Conservation (phyloP, 2,888 invertebrate genomes). For the Geotrupes spiniger region DNA sequence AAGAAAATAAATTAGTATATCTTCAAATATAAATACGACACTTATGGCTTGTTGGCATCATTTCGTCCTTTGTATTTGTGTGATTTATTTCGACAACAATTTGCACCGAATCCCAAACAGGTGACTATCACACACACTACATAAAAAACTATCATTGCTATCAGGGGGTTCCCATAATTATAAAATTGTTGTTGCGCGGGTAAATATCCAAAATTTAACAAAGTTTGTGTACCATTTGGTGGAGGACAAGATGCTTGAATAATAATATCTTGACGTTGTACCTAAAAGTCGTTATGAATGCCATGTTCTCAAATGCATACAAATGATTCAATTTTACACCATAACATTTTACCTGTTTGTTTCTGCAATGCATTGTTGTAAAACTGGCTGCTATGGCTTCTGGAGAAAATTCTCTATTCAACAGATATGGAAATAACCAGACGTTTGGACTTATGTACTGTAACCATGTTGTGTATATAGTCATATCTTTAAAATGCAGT, state of each 20-base stretch:
- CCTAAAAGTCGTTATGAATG: slow-evolving; percentile 56
- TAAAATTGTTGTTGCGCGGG: slow-evolving; percentile 55
- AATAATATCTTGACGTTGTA: slow-evolving; percentile 84
- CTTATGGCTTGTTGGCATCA: slow-evolving; percentile 62
- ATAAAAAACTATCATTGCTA: slow-evolving; percentile 63
- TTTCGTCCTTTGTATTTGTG: slow-evolving; percentile 54
- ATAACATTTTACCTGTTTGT: slow-evolving; percentile 61
- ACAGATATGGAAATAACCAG: slow-evolving; percentile 69
- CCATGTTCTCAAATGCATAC: background rate
- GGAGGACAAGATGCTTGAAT: slow-evolving; percentile 79
- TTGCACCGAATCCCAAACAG: slow-evolving; percentile 60
- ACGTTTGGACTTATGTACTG: slow-evolving; percentile 68
- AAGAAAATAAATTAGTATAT: slow-evolving; percentile 1
- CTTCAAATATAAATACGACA: background rate
- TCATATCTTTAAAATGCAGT: slow-evolving; percentile 66
- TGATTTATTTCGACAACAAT: slow-evolving; percentile 55
- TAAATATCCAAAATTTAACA: slow-evolving; percentile 55
- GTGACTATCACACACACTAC: slow-evolving; percentile 59
- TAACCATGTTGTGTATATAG: slow-evolving; percentile 64
- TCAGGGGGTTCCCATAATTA: slow-evolving; percentile 55
- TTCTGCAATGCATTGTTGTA: slow-evolving; percentile 60
- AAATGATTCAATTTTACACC: no score
- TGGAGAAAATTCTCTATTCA: slow-evolving; percentile 64
- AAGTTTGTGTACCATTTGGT: slow-evolving; percentile 72
- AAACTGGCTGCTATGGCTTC: slow-evolving; percentile 60